Evolutionary conservation across 2,113 vertebrate genomes (phyloP).

Genomic region (Dunckerocampus dactyliophorus): DNA sequence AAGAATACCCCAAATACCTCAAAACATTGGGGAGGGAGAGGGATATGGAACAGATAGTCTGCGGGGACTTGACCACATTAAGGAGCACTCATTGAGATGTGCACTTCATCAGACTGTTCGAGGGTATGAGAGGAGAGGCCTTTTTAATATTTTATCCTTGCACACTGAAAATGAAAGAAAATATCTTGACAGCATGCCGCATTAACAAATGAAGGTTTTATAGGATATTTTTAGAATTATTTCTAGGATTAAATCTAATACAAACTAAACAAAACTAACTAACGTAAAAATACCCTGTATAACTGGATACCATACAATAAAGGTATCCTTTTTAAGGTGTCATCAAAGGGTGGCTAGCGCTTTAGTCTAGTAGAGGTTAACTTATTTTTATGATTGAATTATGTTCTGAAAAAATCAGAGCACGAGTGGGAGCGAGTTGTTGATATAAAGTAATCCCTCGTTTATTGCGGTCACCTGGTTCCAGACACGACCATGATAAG

Average conservation of each 20-base stretch:
- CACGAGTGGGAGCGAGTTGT: too few species aligned
- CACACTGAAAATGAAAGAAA: slow-evolving; percentile 1
- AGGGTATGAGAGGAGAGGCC: slow-evolving; percentile 3
- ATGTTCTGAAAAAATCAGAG: too few species aligned
- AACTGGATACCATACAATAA: too few species aligned
- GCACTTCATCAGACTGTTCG: slow-evolving; percentile 24
- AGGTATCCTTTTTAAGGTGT: too few species aligned
- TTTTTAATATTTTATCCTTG: slow-evolving; percentile 16
- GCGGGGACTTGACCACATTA: slow-evolving; percentile 45
- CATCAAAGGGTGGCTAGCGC: too few species aligned
- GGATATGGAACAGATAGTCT: slow-evolving; percentile 42
- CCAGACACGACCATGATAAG: too few species aligned
- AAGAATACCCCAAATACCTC: slow-evolving; percentile 55
- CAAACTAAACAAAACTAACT: neutral
- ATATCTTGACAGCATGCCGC: slow-evolving; percentile 13
- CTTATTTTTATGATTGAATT: too few species aligned
- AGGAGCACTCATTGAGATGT: slow-evolving; percentile 36
- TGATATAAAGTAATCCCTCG: too few species aligned
- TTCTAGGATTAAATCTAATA: neutral
- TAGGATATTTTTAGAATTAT: too few species aligned
- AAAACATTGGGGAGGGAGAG: slow-evolving; percentile 29
- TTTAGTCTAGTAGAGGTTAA: too few species aligned
- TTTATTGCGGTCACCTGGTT: too few species aligned
- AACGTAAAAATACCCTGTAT: too few species aligned
- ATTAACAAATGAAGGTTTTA: neutral